Base-by-base conservation (phyloP, 64 coral and sea anemone genomes). In the Cladopsammia gracilis region DNA sequence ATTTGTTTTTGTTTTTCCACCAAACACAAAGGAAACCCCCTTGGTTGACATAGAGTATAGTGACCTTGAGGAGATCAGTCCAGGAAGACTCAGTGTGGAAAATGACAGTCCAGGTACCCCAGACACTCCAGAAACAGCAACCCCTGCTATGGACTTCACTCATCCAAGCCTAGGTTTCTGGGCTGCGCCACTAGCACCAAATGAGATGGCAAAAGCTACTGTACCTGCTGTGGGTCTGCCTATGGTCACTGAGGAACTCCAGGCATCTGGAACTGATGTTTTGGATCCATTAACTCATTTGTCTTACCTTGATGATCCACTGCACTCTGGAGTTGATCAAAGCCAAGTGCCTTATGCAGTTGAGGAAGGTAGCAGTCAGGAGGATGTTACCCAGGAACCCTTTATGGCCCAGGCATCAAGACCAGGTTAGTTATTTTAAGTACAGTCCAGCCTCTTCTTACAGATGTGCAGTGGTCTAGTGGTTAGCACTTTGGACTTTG, bases 101-200 rank as follows among this genome's bases (percentile, higher is more conserved):
- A 11, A 18, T 45, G 80, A 88, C 10, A 42, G 86, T 22, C 86
- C 86, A 73, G 70, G 52, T 20, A 59, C 86, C 12, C 91, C 91
- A 43, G 82, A 59, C 34, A 93, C 91, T 20, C 91, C 91, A 20
- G 91, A 93, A 15, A 93, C 91, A 53, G 91, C 91, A 10, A 65
- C 56, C 6, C 91, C 91, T 16, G 42, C 81, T 7, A 13, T 23
- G 6, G 91, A 87, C 82, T 93, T 93, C 60, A 69, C 79, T 23
- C 91, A 93, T 87, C 49, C 91, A 47, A 87, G 69, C 18, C 60
- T 93, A 25, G 83, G 83, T 13, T 93, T 86, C 75, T 93, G 91
- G 91, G 72, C 82, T 18, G 80, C 80, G 47, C 80, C 80, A 51
- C 6, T 84, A 6, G 11, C 18, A 48, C 18, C 16, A n/a, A 84